These are phyloP conservation scores for Microcebus tavaratra DNA, from an alignment of 2,113 vertebrate species.

Conservation along the genomic window DNA sequence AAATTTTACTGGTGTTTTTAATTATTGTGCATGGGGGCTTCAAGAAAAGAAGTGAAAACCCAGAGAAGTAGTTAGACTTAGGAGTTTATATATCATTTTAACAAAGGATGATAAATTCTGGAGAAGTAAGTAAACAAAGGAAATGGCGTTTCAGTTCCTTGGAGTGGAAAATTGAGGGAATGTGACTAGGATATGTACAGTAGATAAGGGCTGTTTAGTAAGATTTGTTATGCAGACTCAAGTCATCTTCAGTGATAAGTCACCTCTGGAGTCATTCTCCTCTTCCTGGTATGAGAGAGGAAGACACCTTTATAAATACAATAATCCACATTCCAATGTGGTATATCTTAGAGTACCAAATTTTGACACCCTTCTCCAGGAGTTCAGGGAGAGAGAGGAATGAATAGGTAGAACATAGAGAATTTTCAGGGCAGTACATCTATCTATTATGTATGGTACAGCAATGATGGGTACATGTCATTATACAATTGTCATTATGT, in stretches of 20 bases:
- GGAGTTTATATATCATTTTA: background rate
- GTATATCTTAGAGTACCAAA: background rate
- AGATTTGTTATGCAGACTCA: background rate
- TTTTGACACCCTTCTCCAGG: background rate
- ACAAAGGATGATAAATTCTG: background rate
- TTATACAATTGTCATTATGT: background rate
- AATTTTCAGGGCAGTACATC: background rate
- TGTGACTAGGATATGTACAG: background rate
- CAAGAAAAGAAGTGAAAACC: background rate
- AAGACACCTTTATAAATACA: background rate
- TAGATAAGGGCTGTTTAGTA: background rate
- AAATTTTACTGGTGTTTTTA: background rate
- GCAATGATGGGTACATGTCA: background rate
- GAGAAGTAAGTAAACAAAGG: background rate
- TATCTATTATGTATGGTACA: too few species aligned
- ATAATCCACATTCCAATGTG: background rate
- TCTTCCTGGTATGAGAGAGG: background rate
- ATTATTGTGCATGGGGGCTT: background rate
- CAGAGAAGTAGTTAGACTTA: too few species aligned
- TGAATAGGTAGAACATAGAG: background rate
- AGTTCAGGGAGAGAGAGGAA: background rate
- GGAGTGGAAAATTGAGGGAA: background rate
- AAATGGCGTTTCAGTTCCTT: background rate
- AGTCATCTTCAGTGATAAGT: background rate
- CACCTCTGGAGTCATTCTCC: background rate